These are phyloP conservation scores for Suncus etruscus DNA, from an alignment of 2,113 vertebrate genomes.

Conservation along the genomic window DNA sequence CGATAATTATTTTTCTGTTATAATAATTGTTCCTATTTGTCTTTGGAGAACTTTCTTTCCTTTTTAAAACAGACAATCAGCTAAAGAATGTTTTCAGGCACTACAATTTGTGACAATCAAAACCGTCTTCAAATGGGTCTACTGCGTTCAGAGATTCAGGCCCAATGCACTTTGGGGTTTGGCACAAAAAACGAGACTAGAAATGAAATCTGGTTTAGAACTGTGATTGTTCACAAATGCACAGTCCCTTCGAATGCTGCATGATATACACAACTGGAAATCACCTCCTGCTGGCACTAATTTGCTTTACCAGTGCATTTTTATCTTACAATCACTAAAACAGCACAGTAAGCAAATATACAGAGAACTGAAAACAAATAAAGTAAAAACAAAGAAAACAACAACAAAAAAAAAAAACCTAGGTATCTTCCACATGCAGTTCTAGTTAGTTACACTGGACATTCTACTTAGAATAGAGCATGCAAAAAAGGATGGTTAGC, in stretches of 20 bases:
- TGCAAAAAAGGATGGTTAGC: slow-evolving; percentile 93
- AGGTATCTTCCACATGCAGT: slow-evolving; percentile 92
- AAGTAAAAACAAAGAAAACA: slow-evolving; percentile 85
- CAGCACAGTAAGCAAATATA: slow-evolving; percentile 92
- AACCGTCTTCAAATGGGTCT: slow-evolving; percentile 77
- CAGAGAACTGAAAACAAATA: slow-evolving; percentile 88
- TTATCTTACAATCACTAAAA: slow-evolving; percentile 90
- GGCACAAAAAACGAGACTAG: slow-evolving; percentile 86
- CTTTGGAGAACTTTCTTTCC: slow-evolving; percentile 75
- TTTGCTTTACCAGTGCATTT: slow-evolving; percentile 87
- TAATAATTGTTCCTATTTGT: slow-evolving; percentile 75
- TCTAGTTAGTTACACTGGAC: slow-evolving; percentile 91
- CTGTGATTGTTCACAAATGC: slow-evolving; percentile 85
- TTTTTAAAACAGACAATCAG: slow-evolving; percentile 65
- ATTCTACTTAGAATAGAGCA: slow-evolving; percentile 91
- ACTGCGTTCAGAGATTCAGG: slow-evolving; percentile 73
- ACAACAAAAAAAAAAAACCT: slow-evolving; percentile 86
- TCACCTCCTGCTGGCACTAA: slow-evolving; percentile 91
- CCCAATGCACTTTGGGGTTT: slow-evolving; percentile 85
- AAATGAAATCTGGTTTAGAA: slow-evolving; percentile 82
- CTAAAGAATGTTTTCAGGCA: slow-evolving; percentile 77
- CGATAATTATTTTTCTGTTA: slow-evolving; percentile 69
- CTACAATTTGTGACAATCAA: slow-evolving; percentile 79
- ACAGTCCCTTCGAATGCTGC: slow-evolving; percentile 92
- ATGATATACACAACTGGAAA: slow-evolving; percentile 90